Base-by-base conservation (phyloP, 2,113 vertebrate species). In the Plotosus lineatus region DNA sequence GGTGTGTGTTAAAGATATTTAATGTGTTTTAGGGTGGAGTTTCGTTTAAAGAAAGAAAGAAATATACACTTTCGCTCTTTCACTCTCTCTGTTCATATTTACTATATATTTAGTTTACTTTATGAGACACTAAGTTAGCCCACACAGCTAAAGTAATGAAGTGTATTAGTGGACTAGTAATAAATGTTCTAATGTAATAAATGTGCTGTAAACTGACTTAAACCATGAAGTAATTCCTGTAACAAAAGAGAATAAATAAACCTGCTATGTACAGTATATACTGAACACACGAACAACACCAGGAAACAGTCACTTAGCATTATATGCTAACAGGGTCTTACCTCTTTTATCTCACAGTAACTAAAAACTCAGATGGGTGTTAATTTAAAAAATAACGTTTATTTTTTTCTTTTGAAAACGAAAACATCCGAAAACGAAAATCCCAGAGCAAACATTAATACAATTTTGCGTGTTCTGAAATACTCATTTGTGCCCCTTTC, bases 291-390 rank as follows among this genome's bases (percentile, higher is more conserved):
- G 28, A 36, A 42, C 60, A n/a, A 9, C 31, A 38, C 63, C 4
- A 42, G n/a, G 33, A 38, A 0, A 48, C 33, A 42, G n/a, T 28
- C 51, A 46, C 50, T 1, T 42, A 79, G 40, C 46, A 23, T n/a
- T n/a, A n/a, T 38, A 53, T 26, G 36, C 73, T 50, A 80, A 79
- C 33, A 26, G 26, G 2, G 44, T 31, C 84, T 79, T 51, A 82
- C 84, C 84, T 85, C 80, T 85, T 76, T n/a, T n/a, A n/a, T n/a
- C n/a, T 71, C 60, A 75, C 80, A 75, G 60, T 80, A 61, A 53
- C 55, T 38, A 81, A 56, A 77, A 46, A 55, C 73, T 58, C 69
- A 78, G 68, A 19, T 60, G 12, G 71, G 69, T n/a, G 56, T 51
- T 23, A 28, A 7, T 9, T 2, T 28, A 17, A 69, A 9, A 48